Base-by-base conservation (phyloP, 1,140 invertebrate genomes). In the Gerris buenoi region DNA sequence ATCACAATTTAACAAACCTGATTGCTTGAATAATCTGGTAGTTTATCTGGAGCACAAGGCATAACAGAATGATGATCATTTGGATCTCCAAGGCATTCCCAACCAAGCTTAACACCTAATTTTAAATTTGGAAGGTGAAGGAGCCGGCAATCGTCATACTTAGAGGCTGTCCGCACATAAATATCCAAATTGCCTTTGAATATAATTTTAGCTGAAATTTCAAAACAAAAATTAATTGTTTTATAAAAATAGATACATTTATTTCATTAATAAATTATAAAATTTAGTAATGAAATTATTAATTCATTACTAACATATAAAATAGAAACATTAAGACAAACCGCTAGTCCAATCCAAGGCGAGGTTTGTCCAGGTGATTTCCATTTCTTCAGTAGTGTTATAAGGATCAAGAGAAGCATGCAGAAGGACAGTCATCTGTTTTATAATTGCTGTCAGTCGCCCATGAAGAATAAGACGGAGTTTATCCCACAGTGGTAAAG, bases 381-480 rank as follows among this genome's bases (percentile, higher is more conserved):
- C 96, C 92, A 99, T 97, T 78, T 98, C 90, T 77, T 99, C 97
- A 0, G 96, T 98, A 0, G 92, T 95, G 75, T 99, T 99, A 75
- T 98, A 98, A 0, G 97, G 97, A 82, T 99, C 95, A 2, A 96
- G 80, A 0, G 94, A 97, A 1, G 94, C 94, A 77, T 98, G 95
- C 72, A 98, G 76, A 46, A 94, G 79, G 22, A 96, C 85, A 1
- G 91, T 93, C 69, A 97, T 82, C 73, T 91, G 88, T 72, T 88
- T 84, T 13, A 92, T 87, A 65, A 89, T 87, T 71, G 95, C 84
- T 0, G 93, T 95, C 25, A 98, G 78, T 18, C 93, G 82, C 0
- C 97, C 97, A 76, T 99, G 97, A 70, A 97, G 82, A 15, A 97
- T 79, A 0, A 98, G 77, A 0, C 95, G 82, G 76, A 95, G 88